Evolutionary conservation across 2,113 vertebrate species (phyloP).

Genomic region (Nerophis lumbriciformis): DNA sequence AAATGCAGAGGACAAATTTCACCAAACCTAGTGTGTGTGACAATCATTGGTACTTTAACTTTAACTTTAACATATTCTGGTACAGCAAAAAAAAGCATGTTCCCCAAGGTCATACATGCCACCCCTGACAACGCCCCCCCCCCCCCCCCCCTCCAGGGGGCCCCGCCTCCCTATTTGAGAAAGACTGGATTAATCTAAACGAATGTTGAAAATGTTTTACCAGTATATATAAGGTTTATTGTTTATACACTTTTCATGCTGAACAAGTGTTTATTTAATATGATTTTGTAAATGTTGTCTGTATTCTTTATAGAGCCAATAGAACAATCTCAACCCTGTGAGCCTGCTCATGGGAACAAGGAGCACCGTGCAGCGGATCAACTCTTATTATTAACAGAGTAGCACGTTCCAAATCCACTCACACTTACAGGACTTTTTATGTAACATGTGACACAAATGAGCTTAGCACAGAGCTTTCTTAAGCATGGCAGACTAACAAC

Average conservation of each 20-base stretch:
- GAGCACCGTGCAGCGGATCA: constrained; percentile 24
- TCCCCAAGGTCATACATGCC: no score
- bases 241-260: not conserved
- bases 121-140: no score
- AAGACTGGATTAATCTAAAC: not conserved
- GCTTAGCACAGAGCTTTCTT: constrained; percentile 19
- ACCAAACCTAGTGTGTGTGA: no score
- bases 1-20: no score
- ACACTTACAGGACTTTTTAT: constrained; percentile 20
- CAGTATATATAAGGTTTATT: not conserved
- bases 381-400: constrained; percentile 38
- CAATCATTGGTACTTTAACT: no score
- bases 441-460: constrained; percentile 17
- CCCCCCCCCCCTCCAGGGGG: no score
- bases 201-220: not conserved
- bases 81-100: no score
- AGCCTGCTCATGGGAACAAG: constrained; percentile 14
- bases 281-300: not conserved
- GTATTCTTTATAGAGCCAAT: not conserved
- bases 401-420: constrained; percentile 39
- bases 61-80: no score
- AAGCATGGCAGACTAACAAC: constrained; percentile 28
- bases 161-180: no score
- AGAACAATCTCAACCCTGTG: constrained; percentile 4
- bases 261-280: not conserved